Evolutionary conservation across 2,113 vertebrate species (phyloP).

Genomic region (Rhea pennata): DNA sequence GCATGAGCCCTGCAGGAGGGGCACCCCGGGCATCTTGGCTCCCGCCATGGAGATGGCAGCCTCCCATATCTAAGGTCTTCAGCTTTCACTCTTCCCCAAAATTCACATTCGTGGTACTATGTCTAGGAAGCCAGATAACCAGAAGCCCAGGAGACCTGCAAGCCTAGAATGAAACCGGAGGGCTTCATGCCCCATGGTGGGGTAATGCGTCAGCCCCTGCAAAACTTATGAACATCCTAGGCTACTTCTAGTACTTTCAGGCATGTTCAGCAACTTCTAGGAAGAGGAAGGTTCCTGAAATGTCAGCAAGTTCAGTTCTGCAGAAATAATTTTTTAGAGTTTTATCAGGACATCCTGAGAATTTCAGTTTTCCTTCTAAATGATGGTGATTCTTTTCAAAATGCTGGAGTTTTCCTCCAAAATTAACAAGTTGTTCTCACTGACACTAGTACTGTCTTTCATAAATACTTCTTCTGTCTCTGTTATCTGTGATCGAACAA

Average conservation of each 20-base stretch:
- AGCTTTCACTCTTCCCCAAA: not conserved
- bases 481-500: accelerated
- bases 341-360: not conserved
- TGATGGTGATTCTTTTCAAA: not conserved
- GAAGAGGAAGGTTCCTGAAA: not conserved
- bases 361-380: not conserved
- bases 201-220: not conserved
- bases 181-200: not conserved
- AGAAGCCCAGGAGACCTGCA: not conserved
- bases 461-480: not conserved
- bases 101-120: not conserved
- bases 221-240: not conserved
- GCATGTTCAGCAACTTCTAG: not conserved
- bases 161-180: accelerated
- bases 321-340: not conserved
- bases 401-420: not conserved
- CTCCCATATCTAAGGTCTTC: not conserved
- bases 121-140: not conserved
- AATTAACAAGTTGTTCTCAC: not conserved
- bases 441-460: not conserved
- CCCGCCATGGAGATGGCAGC: not conserved
- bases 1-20: accelerated
- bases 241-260: not conserved
- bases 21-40: no score
- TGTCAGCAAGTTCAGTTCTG: not conserved